Evolutionary conservation across 2,888 invertebrate genomes (phyloP), one percentile per base, ranked within the genome.

Genomic region (Macrophya alboannulata): DNA sequence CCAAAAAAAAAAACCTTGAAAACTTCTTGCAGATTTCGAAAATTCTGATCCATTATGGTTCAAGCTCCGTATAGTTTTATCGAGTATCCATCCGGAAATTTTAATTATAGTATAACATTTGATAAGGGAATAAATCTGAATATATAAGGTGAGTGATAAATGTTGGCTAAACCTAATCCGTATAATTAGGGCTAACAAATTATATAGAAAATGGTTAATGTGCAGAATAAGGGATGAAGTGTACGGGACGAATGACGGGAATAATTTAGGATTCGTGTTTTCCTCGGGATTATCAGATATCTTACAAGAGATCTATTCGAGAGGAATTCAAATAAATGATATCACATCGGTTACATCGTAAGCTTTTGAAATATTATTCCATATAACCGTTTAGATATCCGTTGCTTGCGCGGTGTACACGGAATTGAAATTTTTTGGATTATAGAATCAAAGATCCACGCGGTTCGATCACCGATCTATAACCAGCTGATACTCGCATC

Each of bases 261-360:
- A 83, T 83, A 51, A 83, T 83, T 83, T 83, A 83, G 83, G 37
- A 68, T 83, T 83, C 71, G 68, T 71, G 83, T 68, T 83, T 83
- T 83, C 83, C 51, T 40, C 45, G n/a, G 83, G 83, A 83, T 83
- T 83, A 83, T 83, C 71, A 31, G 68, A 81, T 83, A 71, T 83
- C 43, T 83, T 81, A 37, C 83, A 48, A 83, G 83, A 83, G 83
- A 83, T 83, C 83, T 83, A 83, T 83, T 71, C 10, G 83, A 83
- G 65, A 31, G n/a, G n/a, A 83, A 71, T 83, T 71, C 51, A 62
- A 83, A 83, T 68, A 48, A 83, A 83, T 83, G 83, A 83, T 83
- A 83, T 68, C 83, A 68, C 83, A 71, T 83, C 83, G 83, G 83
- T 83, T 51, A 83, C 31, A 71, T 83, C 71, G 83, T 83, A 83